phyloP scores from a whole-genome alignment of 1,140 invertebrate genomes.

The Ladona fulva region DNA sequence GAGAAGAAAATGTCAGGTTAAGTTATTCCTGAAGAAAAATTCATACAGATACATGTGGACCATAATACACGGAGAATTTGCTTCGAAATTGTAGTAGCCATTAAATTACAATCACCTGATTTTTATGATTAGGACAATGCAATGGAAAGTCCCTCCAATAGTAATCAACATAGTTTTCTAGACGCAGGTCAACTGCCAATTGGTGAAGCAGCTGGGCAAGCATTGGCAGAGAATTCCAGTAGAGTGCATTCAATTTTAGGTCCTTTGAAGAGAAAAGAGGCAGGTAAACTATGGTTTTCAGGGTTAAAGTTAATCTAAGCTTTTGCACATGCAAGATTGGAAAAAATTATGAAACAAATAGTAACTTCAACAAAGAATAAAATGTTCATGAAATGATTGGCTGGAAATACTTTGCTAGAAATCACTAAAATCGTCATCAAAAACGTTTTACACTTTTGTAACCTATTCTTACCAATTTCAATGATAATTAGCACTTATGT shows the following conservation, averaged over 20 bases:
- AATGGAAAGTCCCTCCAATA: constrained; percentile 81
- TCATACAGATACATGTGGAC: background rate
- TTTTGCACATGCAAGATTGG: too few relatives aligned
- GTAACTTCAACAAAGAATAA: too few relatives aligned
- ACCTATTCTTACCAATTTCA: too few relatives aligned
- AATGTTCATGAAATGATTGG: too few relatives aligned
- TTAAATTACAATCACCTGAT: constrained; percentile 19
- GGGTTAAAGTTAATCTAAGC: too few relatives aligned
- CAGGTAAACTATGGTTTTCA: too few relatives aligned
- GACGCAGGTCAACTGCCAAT: constrained; percentile 64
- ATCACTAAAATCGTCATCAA: too few relatives aligned
- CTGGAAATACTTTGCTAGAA: too few relatives aligned
- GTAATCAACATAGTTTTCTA: constrained; percentile 61
- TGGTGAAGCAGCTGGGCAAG: constrained; percentile 68
- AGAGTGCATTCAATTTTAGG: constrained; percentile 67
- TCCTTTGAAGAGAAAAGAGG: constrained; percentile 41
- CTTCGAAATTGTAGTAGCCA: background rate
- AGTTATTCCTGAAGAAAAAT: background rate
- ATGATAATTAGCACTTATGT: too few relatives aligned
- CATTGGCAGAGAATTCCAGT: constrained; percentile 54
- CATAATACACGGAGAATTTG: background rate
- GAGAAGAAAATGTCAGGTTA: background rate
- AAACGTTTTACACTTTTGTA: too few relatives aligned
- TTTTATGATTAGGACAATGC: constrained; percentile 37
- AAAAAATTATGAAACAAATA: too few relatives aligned